Base-by-base conservation (phyloP, 2,888 invertebrate genomes). In the Agrochola circellaris region DNA sequence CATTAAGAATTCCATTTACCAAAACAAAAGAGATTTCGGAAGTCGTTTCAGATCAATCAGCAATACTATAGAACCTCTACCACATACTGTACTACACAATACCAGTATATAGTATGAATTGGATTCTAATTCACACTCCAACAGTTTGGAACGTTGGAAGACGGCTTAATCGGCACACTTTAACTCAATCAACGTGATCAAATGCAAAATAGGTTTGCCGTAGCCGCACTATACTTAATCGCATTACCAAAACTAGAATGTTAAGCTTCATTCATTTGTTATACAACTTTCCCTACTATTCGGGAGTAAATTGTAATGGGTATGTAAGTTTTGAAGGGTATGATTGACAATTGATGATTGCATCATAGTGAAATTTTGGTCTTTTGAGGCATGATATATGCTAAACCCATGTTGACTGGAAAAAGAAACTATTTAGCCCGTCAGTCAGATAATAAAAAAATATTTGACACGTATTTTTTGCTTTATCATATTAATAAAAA, bases 121-220 rank as follows among this genome's bases (percentile, higher is more conserved):
- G 73, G 75, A 71, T 81, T 84, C 77, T 68, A 88, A 85, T 88
- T 84, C 79, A 79, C 87, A 86, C 82, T 84, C 77, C 66, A 77
- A 77, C 79, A 77, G 84, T 88, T 85, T 75, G 75, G 75, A 85
- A 83, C 83, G 88, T 79, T 70, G 84, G 89, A 87, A 89, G 87
- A 87, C 87, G 88, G 88, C 88, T 91, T 91, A 92, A 93, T 92
- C 89, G 90, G 89, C 85, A 88, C 90, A 90, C 92, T 92, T 93
- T 90, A 91, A 90, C 89, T 86, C 88, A 87, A 91, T 92, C 89
- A 87, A 87, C 79, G 81, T 89, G 87, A 89, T 91, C 88, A 88
- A 91, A 92, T 92, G 91, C 91, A 91, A 92, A 93, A 91, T 91
- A 92, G 90, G 91, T 91, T 92, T 91, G 89, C 88, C 74, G 77